Conservation (phyloP, 2,888 invertebrate genomes). For the Zeuzera pyrina region DNA sequence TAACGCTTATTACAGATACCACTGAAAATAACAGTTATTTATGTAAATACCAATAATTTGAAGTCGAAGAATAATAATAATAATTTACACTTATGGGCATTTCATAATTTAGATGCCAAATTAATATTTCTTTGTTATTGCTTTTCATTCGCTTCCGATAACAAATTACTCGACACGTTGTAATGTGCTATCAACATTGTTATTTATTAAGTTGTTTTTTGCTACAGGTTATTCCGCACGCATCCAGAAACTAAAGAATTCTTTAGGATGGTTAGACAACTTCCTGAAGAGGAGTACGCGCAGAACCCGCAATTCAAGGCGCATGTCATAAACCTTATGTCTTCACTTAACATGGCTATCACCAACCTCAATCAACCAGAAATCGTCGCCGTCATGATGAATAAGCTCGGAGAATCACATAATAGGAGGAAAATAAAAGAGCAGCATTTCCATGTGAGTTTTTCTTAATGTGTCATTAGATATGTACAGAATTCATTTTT, state of each 20-base stretch:
- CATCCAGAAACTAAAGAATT: conserved; percentile 53
- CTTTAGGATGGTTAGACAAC: conserved; percentile 51
- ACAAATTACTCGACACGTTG: too few species aligned
- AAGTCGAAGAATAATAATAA: too few species aligned
- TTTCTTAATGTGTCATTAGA: too few species aligned
- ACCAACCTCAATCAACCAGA: conserved; percentile 54
- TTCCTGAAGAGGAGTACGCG: conserved; percentile 43
- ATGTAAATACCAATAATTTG: too few species aligned
- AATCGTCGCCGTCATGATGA: conserved; percentile 56
- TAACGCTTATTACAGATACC: too few species aligned
- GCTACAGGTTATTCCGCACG: conserved; percentile 42
- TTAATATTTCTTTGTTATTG: too few species aligned
- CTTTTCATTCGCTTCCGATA: too few species aligned
- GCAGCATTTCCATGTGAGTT: conserved; percentile 49
- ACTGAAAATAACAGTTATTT: too few species aligned
- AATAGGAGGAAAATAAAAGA: conserved; percentile 42
- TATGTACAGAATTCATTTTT: too few species aligned
- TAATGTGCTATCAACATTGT: background rate
- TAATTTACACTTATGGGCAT: too few species aligned
- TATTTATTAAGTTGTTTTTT: background rate
- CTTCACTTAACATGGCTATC: conserved; percentile 48
- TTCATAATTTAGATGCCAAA: too few species aligned
- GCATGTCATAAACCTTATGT: conserved; percentile 62
- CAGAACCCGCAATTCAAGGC: conserved; percentile 60
- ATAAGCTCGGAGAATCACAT: conserved; percentile 57